Percentiles rank a stretch among this genome's conserved stretches.
phyloP scores from a whole-genome alignment of 2,888 invertebrate genomes.

The Cryptocephalus primarius region DNA sequence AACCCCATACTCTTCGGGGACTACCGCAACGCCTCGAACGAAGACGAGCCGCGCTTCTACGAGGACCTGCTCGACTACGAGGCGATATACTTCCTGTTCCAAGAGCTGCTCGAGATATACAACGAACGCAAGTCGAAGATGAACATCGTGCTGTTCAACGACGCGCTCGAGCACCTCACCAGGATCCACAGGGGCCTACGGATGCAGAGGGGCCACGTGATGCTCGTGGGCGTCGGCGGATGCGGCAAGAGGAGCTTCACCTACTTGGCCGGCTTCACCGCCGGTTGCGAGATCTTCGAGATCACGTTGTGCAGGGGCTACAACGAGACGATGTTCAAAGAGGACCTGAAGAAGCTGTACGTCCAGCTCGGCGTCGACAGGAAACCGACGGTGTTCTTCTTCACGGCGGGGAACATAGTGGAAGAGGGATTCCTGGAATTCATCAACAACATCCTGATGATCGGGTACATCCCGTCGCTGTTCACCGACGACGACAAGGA shows the following conservation, averaged over 20 bases:
- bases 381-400: constrained; percentile 71
- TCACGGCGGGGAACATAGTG: constrained; percentile 71
- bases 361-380: constrained; percentile 66
- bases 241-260: constrained; percentile 80
- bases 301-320: constrained; percentile 79
- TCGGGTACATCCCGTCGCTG: constrained; percentile 73
- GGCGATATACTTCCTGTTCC: constrained; percentile 76
- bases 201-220: constrained; percentile 71
- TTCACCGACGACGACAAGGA: constrained; percentile 87
- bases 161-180: constrained; percentile 83
- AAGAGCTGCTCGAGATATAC: constrained; percentile 82
- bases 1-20: constrained; percentile 85
- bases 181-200: constrained; percentile 76
- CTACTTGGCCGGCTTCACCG: constrained; percentile 71
- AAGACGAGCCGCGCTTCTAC: constrained; percentile 68
- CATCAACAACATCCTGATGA: constrained; percentile 85
- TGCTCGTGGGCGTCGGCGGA: constrained; percentile 83
- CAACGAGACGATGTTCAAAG: constrained; percentile 70
- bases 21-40: constrained; percentile 73
- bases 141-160: constrained; percentile 80
- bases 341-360: constrained; percentile 75
- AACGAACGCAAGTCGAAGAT: constrained; percentile 64
- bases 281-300: constrained; percentile 71
- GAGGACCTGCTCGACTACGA: constrained; percentile 86
- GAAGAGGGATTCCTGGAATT: constrained; percentile 80